These are phyloP conservation scores for Salvelinus sp. DNA, from an alignment of 2,113 vertebrate species.

Conservation along the genomic window DNA sequence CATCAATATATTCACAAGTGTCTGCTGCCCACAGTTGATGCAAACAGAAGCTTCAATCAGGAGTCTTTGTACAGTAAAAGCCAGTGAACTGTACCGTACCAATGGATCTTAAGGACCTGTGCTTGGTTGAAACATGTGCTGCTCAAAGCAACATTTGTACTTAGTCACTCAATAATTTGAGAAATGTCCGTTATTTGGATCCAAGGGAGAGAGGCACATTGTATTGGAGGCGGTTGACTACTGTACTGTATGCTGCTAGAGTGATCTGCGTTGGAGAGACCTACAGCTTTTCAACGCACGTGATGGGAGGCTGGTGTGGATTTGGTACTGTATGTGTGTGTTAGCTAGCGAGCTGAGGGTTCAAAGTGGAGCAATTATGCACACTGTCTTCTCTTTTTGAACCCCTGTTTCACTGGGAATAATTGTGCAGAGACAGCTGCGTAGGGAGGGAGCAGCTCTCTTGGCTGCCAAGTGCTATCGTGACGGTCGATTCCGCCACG, in stretches of 20 bases:
- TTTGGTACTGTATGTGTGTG: background rate
- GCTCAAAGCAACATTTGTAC: no score
- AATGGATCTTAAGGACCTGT: no score
- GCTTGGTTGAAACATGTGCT: no score
- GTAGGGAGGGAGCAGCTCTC: conserved; percentile 42
- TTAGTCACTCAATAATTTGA: no score
- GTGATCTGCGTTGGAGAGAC: conserved; percentile 26
- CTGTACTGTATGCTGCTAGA: conserved; percentile 35
- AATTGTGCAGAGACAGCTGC: conserved; percentile 48
- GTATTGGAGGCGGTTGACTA: background rate
- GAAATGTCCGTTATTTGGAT: no score
- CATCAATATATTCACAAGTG: no score
- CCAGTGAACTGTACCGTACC: no score
- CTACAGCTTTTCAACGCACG: conserved; percentile 1
- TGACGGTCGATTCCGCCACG: conserved; percentile 41
- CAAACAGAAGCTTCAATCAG: no score
- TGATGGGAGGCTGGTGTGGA: conserved; percentile 14
- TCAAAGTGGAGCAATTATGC: conserved; percentile 56
- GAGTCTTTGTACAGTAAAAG: no score
- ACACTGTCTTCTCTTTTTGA: conserved; percentile 59
- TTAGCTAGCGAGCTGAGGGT: conserved; percentile 42
- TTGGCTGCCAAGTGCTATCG: conserved; percentile 36
- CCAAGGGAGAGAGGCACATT: background rate
- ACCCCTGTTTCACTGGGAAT: conserved; percentile 60
- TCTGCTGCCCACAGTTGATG: no score